These are phyloP conservation scores for Platycheirus rosarum DNA, from an alignment of 2,888 invertebrate genomes.

Conservation along the genomic window DNA sequence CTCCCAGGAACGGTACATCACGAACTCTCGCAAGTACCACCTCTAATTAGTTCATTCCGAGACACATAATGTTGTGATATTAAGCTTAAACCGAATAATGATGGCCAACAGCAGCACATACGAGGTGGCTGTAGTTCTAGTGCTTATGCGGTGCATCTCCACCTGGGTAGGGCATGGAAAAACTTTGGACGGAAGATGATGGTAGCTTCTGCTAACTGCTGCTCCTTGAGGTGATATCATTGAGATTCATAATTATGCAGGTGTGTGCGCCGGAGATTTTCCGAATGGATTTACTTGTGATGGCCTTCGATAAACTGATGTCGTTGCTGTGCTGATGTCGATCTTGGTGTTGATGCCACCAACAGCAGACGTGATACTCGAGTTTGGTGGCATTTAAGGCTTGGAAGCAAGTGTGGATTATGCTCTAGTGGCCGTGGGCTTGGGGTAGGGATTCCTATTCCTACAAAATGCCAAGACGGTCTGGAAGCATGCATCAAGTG, in stretches of 20 bases:
- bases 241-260: constrained; percentile 66
- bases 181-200: constrained; percentile 33
- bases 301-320: constrained; percentile 63
- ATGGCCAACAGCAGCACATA: constrained; percentile 35
- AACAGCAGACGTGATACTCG: constrained; percentile 50
- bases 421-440: constrained; percentile 2
- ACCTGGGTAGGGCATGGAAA: constrained; percentile 46
- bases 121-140: not conserved
- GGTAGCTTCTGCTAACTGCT: constrained; percentile 11
- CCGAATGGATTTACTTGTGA: constrained; percentile 73
- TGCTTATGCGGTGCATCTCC: too few species aligned
- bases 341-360: not conserved
- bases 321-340: constrained; percentile 23
- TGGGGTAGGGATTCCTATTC: not conserved
- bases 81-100: constrained; percentile 61
- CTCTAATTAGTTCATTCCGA: constrained; percentile 67
- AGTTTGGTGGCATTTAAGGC: constrained; percentile 49
- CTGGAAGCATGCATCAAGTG: not conserved
- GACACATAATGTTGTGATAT: constrained; percentile 60
- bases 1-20: constrained; percentile 62
- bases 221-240: constrained; percentile 39
- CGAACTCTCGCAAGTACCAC: constrained; percentile 56
- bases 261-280: constrained; percentile 65
- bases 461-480: constrained; percentile 20
- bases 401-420: constrained; percentile 44